A percentile compares a stretch with the other conserved stretches of the same genome.
These are phyloP conservation scores for Marasmarcha lunaedactyla DNA, from an alignment of 2,888 invertebrate species.

Conservation along the genomic window DNA sequence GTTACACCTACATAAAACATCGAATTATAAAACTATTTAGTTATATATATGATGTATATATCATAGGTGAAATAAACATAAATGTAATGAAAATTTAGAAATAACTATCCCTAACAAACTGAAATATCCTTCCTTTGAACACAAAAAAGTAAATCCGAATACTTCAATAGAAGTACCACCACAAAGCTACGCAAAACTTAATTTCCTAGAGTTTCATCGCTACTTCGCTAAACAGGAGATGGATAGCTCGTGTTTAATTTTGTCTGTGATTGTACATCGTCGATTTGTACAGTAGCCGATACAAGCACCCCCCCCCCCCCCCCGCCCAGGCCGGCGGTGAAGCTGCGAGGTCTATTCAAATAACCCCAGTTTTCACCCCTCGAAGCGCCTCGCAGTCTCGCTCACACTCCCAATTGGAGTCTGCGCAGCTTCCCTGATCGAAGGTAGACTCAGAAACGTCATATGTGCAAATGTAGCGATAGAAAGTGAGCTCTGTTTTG, in stretches of 20 bases:
- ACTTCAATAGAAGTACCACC: too few relatives aligned
- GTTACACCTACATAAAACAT: too few relatives aligned
- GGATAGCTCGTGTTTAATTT: constrained; percentile 46
- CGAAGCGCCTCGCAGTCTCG: constrained; percentile 70
- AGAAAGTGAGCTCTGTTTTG: constrained; percentile 22
- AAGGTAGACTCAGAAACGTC: constrained; percentile 57
- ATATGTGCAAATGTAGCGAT: constrained; percentile 22
- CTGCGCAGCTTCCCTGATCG: constrained; percentile 72
- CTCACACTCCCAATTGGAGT: constrained; percentile 70
- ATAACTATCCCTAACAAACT: too few relatives aligned
- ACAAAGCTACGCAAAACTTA: too few relatives aligned
- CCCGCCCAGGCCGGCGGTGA: constrained; percentile 38
- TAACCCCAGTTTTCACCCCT: constrained; percentile 61
- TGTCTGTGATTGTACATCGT: constrained; percentile 52
- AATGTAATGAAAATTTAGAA: too few relatives aligned
- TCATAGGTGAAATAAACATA: too few relatives aligned
- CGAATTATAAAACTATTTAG: too few relatives aligned
- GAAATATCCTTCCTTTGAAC: too few relatives aligned
- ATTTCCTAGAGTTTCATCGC: too few relatives aligned
- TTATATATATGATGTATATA: too few relatives aligned
- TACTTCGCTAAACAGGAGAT: constrained; percentile 33
- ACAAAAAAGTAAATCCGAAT: too few relatives aligned
- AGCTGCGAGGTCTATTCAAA: constrained; percentile 63
- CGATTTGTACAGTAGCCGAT: constrained; percentile 40
- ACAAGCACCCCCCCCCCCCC: constrained; percentile 53